Evolutionary conservation across 2,113 vertebrate species (phyloP).

Genomic region (Coptodon rendalli): DNA sequence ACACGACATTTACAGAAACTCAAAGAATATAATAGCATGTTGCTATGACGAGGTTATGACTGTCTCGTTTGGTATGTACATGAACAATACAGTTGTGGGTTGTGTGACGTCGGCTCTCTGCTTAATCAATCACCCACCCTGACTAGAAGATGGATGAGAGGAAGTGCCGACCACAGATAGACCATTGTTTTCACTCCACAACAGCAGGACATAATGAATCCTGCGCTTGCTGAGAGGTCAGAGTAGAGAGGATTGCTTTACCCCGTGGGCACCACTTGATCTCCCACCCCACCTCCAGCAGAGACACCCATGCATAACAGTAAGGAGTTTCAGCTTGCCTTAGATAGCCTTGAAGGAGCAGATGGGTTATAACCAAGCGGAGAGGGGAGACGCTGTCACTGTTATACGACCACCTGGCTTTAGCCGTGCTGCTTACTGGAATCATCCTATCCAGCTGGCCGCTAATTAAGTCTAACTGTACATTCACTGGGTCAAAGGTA

Average conservation of each 20-base stretch:
- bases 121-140: slow-evolving; percentile 5
- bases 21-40: accelerated
- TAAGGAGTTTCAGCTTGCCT: slow-evolving; percentile 22
- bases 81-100: slow-evolving; percentile 18
- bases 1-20: not conserved
- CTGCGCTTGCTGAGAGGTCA: slow-evolving; percentile 40
- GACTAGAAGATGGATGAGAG: slow-evolving; percentile 42
- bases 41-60: not conserved
- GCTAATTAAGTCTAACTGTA: not conserved
- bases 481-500: not conserved
- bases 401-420: slow-evolving; percentile 15
- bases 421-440: not conserved
- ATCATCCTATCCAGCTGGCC: not conserved
- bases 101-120: not conserved
- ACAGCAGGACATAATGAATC: slow-evolving; percentile 35
- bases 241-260: slow-evolving; percentile 4
- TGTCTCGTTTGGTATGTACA: not conserved
- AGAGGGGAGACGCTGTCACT: not conserved
- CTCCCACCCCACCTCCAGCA: not conserved
- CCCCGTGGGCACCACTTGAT: slow-evolving; percentile 28
- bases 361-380: slow-evolving; percentile 33
- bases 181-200: slow-evolving; percentile 44
- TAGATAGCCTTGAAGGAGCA: slow-evolving; percentile 29
- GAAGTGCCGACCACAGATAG: slow-evolving; percentile 45
- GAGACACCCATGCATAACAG: slow-evolving; percentile 39